Conservation (phyloP, 2,797 vertebrate genomes). For the Prionace glauca region DNA sequence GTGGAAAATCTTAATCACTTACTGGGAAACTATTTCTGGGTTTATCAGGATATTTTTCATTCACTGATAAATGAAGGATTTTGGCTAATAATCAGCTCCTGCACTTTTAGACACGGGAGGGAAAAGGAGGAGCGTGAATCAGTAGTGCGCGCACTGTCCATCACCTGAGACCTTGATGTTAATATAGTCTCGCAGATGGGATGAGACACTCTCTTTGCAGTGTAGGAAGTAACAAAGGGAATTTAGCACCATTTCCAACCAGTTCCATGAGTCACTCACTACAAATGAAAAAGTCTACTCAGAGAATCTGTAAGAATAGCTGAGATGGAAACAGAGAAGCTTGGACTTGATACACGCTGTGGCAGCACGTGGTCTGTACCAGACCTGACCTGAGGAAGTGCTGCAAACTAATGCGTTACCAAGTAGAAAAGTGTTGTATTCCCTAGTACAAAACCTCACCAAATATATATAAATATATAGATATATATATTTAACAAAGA, state of each 20-base stretch:
- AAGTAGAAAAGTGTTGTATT: slow-evolving; percentile 9
- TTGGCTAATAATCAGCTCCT: not conserved
- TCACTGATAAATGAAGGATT: not conserved
- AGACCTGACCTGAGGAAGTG: slow-evolving; percentile 1
- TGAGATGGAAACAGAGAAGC: not conserved
- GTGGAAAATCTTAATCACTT: not conserved
- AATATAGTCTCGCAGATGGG: not conserved
- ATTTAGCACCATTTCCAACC: slow-evolving; percentile 1
- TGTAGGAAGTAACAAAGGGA: not conserved
- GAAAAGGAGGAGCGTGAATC: no score
- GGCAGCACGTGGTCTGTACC: not conserved
- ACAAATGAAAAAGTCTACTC: not conserved
- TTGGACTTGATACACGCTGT: not conserved
- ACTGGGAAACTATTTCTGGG: slow-evolving; percentile 12
- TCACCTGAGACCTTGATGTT: not conserved
- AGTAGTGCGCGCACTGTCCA: not conserved
- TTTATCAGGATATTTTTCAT: not conserved
- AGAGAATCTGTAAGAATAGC: not conserved
- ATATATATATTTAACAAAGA: not conserved
- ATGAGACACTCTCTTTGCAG: not conserved
- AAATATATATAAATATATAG: not conserved
- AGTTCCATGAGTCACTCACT: not conserved
- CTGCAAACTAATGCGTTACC: not conserved
- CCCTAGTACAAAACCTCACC: slow-evolving; percentile 17
- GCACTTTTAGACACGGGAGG: not conserved